These are phyloP conservation scores for Sebastiscus tertius DNA, from an alignment of 2,797 vertebrate species.

Conservation along the genomic window DNA sequence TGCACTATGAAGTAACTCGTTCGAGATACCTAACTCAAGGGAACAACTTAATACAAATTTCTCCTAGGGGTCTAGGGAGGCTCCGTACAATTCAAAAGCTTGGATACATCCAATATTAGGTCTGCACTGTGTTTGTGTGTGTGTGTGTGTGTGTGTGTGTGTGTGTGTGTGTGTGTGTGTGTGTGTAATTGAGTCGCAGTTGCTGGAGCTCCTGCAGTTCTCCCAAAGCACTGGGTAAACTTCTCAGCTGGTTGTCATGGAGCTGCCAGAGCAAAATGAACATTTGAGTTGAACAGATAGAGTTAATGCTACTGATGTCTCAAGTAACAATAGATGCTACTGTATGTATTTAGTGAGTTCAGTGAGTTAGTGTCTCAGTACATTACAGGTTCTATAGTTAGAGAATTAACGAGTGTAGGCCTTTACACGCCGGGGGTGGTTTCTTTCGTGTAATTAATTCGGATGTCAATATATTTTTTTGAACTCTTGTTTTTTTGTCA, in stretches of 20 bases:
- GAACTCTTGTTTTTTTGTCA: background rate
- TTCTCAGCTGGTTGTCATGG: conserved; percentile 92
- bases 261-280: conserved; percentile 78
- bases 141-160: background rate
- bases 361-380: background rate
- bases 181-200: conserved; percentile 87
- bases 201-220: conserved; percentile 91
- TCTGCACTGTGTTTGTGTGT: too few relatives aligned
- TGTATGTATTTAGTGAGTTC: background rate
- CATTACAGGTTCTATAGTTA: background rate
- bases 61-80: too few relatives aligned
- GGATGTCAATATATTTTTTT: too few relatives aligned
- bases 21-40: too few relatives aligned
- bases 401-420: background rate
- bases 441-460: too few relatives aligned
- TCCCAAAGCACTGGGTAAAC: conserved; percentile 88
- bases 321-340: background rate
- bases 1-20: too few relatives aligned
- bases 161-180: background rate
- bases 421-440: too few relatives aligned
- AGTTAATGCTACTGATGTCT: background rate
- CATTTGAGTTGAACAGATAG: background rate
- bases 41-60: too few relatives aligned
- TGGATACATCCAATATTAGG: too few relatives aligned
- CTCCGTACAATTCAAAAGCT: too few relatives aligned